phyloP scores from a whole-genome alignment of 2,797 vertebrate genomes.

The Acanthornis magna region DNA sequence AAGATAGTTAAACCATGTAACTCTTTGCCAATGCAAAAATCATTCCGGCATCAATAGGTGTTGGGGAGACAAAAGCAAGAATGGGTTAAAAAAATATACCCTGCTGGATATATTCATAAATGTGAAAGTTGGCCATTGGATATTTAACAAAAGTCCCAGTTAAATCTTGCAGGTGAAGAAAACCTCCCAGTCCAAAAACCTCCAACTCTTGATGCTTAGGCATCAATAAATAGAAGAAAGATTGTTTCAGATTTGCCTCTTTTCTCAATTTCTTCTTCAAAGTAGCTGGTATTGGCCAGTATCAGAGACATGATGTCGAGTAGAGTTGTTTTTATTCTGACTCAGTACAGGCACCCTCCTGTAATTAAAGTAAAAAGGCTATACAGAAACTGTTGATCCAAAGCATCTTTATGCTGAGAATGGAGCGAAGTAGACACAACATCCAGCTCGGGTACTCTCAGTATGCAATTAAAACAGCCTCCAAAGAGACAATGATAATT shows the following conservation, averaged over 20 bases:
- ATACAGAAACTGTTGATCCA: neutral
- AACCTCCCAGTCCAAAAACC: neutral
- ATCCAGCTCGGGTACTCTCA: neutral
- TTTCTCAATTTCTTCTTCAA: neutral
- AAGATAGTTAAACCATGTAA: neutral
- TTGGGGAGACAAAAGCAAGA: neutral
- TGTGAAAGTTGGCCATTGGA: neutral
- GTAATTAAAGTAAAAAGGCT: neutral
- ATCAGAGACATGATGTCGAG: rapidly evolving
- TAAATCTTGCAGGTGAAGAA: neutral
- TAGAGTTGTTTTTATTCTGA: neutral
- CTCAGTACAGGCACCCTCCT: neutral
- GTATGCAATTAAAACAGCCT: neutral
- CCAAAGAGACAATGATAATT: neutral
- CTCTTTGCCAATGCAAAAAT: neutral
- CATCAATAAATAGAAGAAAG: neutral
- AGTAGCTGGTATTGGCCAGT: neutral
- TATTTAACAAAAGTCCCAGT: neutral
- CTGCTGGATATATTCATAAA: neutral
- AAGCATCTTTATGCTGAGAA: neutral
- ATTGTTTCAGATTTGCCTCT: neutral
- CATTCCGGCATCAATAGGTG: neutral
- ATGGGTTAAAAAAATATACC: neutral
- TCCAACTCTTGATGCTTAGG: neutral
- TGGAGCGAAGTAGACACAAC: neutral